Evolutionary conservation across 2,113 vertebrate species (phyloP).

Genomic region (Podiceps cristatus): DNA sequence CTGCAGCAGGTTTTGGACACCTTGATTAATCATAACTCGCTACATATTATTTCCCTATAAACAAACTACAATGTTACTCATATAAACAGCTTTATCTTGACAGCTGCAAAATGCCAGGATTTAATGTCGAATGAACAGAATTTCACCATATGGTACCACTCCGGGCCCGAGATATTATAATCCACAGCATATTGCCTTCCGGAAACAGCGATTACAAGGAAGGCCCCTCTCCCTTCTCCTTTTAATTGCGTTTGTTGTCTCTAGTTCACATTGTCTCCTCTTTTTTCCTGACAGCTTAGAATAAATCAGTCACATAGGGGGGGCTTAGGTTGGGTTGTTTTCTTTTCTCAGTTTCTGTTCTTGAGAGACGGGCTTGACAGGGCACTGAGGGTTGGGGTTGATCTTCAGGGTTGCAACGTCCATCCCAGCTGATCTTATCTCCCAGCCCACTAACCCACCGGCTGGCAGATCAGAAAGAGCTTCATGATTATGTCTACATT

Average conservation of each 20-base stretch:
- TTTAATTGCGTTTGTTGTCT: conserved; percentile 7
- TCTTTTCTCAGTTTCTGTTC: neutral
- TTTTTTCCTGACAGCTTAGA: neutral
- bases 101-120: conserved; percentile 84
- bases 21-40: conserved; percentile 83
- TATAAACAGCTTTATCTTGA: conserved; percentile 83
- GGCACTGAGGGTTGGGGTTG: neutral
- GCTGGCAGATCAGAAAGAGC: neutral
- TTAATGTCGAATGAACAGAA: conserved; percentile 78
- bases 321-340: neutral
- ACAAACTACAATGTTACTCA: conserved; percentile 81
- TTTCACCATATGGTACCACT: conserved; percentile 78
- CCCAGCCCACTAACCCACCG: neutral
- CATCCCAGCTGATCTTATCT: neutral
- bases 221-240: conserved; percentile 20
- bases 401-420: neutral
- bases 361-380: neutral
- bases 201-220: conserved; percentile 61
- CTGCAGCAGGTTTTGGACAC: conserved; percentile 76
- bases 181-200: conserved; percentile 72
- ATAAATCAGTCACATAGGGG: neutral
- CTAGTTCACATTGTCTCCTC: neutral
- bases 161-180: conserved; percentile 70
- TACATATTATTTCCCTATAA: conserved; percentile 83
- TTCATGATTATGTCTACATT: neutral